Evolutionary conservation across 23 tunicate species (phyloP), one percentile per base, ranked within the genome.

Genomic region (Trididemnum miniatum): DNA sequence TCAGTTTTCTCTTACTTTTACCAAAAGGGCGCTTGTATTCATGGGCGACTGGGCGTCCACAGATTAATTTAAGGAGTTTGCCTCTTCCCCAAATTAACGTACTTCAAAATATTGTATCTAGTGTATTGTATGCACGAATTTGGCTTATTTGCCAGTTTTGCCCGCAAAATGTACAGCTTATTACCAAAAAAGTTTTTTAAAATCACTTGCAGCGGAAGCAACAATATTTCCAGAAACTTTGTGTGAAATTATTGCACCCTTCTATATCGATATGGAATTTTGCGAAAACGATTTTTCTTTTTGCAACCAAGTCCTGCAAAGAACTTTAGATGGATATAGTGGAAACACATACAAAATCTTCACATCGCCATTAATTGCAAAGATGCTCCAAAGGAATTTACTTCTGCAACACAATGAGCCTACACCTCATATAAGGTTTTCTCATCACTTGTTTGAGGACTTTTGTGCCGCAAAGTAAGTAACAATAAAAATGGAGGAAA

Each of bases 381-480:
- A 74, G 1, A 2, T 74, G 32, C 27, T 74, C 9, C 20, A 20
- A 39, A 3, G 29, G 25, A 30, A 26, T 20, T 1, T 74, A 7
- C 79, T 44, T 4, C 79, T 5, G 22, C 3, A 22, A 44, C 3
- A 5, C 5, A 3, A 9, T 20, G 28, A 36, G 30, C 35, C 34
- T 4, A 20, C 23, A 26, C 5, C 36, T 31, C 30, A 25, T 1
- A 27, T 52, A n/a, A 65, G 65, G 27, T 86, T 86, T 35, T 51
- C 90, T 23, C 71, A 86, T 62, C 69, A 64, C 20, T 18, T 86
- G 20, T 86, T 65, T 35, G 90, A 79, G 54, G 69, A 86, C 1
- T 71, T 50, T 59, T 54, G 12, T 29, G 90, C 90, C 20, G 80
- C 90, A 34, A 35, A 37, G 90, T 86, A 86, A n/a, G n/a, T n/a